Evolutionary conservation across 2,888 invertebrate species (phyloP), one percentile per base, ranked within the genome.

Genomic region (Lepidonotus clava): DNA sequence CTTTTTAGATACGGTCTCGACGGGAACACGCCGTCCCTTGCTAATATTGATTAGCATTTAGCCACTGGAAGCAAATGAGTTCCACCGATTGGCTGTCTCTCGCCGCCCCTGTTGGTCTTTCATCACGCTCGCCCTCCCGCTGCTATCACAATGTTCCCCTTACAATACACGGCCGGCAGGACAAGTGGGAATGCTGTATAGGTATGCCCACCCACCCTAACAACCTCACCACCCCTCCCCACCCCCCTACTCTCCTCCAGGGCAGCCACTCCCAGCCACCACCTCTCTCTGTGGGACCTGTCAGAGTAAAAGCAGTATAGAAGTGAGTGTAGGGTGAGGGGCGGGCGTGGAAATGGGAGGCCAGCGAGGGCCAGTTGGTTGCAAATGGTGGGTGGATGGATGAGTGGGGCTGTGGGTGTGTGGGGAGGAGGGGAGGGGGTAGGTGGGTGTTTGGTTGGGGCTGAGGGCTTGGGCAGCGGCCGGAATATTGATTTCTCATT

Each of bases 21-120:
- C 32, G 41, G 80, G 80, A 46, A 28, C 28, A 14, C 46, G 46
- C 80, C 51, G 14, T 41, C 80, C 46, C 80, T 80, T 80, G 80
- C 80, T 80, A 80, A 41, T 80, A 80, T 80, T 46, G 41, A 80
- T 80, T 51, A 80, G 80, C 80, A 80, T 80, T 46, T 51, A 80
- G 80, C 51, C 51, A 80, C 80, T 80, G 46, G 80, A 80, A 80
- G 46, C 80, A 80, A 80, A 80, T 80, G 80, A 80, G 80, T 80
- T 80, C 18, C 28, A 80, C 46, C 80, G 80, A 80, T 80, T 46
- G 80, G 80, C 51, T 80, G 80, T 46, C 80, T 40, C n/a, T 80
- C 14, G 8, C 24, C 46, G 51, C 46, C 80, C 80, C 80, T 28
- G 6, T 11, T 51, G 51, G 24, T 80, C 80, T 41, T 41, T 46